These are phyloP conservation scores for Cyphomyrus plagiostoma DNA, from an alignment of 2,113 vertebrate species.

Conservation along the genomic window DNA sequence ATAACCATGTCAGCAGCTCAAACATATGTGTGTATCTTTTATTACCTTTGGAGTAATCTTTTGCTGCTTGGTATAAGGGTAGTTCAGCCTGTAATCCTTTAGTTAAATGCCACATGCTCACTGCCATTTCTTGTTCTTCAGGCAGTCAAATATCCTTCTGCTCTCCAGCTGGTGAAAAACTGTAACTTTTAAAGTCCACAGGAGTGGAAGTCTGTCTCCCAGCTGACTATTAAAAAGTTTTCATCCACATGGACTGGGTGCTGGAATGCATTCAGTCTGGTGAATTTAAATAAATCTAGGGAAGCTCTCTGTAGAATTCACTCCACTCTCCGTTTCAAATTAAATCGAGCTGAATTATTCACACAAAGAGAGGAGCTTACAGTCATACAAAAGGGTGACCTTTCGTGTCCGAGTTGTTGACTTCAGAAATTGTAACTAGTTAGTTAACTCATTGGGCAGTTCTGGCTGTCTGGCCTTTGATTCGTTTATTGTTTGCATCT, in stretches of 20 bases:
- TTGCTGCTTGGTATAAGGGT: background rate
- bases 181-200: background rate
- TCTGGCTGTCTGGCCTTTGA: slow-evolving; percentile 8
- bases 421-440: background rate
- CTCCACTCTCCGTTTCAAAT: slow-evolving; percentile 15
- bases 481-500: slow-evolving; percentile 20
- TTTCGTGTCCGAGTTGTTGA: background rate
- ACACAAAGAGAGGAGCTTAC: slow-evolving; percentile 15
- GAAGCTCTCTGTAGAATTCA: slow-evolving; percentile 12
- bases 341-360: slow-evolving; percentile 33
- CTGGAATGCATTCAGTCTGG: background rate
- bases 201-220: background rate
- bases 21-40: background rate
- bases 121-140: slow-evolving; percentile 1
- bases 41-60: background rate
- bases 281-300: slow-evolving; percentile 21
- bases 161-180: background rate
- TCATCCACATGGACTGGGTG: slow-evolving; percentile 12
- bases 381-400: slow-evolving; percentile 13
- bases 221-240: slow-evolving; percentile 7
- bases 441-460: background rate
- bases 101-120: slow-evolving; percentile 17
- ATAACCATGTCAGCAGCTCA: background rate
- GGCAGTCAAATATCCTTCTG: slow-evolving; percentile 3
- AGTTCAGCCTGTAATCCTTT: background rate